Percentiles rank a stretch among this genome's conserved stretches.
Evolutionary conservation across 2,113 vertebrate species (phyloP).

Genomic region (Myotis davidii): DNA sequence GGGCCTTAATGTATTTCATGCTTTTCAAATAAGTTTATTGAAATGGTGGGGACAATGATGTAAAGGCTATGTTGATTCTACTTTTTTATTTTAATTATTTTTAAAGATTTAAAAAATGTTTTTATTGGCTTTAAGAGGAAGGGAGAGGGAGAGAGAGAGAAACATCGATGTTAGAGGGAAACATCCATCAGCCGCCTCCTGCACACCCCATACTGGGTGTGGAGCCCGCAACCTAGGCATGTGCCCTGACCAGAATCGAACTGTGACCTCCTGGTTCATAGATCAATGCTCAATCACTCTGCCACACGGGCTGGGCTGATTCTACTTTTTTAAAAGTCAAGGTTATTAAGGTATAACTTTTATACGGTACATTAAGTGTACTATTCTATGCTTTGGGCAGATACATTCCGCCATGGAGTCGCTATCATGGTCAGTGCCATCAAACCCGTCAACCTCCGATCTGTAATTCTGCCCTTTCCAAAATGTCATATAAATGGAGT

Average conservation of each 20-base stretch:
- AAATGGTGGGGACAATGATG: background rate
- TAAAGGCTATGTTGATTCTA: background rate
- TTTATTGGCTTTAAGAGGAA: no score
- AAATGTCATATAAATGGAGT: background rate
- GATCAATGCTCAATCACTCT: no score
- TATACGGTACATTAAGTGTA: background rate
- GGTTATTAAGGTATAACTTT: background rate
- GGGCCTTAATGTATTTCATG: background rate
- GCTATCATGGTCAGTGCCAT: background rate
- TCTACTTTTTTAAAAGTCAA: background rate
- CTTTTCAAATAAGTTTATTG: background rate
- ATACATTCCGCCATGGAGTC: background rate
- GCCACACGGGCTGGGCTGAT: background rate
- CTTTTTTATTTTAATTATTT: background rate
- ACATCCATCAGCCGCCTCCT: no score
- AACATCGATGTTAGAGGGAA: no score
- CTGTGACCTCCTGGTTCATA: no score
- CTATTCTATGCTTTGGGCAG: background rate
- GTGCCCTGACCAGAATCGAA: no score
- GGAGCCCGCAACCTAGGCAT: no score
- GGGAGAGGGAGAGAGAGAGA: no score
- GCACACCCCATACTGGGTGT: no score
- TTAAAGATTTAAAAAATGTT: background rate
- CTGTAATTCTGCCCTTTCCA: constrained; percentile 5
- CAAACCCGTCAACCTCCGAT: background rate